Conservation (phyloP, 1,140 invertebrate species). For the Leptinotarsa lineolata region DNA sequence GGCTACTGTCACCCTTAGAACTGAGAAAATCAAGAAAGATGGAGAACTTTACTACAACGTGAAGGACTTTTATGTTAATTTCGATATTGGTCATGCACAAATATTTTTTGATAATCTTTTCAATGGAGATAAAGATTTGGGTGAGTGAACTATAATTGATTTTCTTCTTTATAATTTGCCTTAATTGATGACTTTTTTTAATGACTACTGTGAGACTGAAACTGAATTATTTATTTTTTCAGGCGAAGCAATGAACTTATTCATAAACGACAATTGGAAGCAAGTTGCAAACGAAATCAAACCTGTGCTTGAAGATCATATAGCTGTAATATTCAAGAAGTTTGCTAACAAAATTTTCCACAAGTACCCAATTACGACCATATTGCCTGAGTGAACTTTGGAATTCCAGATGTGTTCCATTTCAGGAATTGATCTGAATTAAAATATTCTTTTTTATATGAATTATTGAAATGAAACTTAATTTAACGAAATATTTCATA, state of each 20-base stretch:
- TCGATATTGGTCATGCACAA: conserved; percentile 63
- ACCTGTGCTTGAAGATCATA: conserved; percentile 61
- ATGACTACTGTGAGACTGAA: neutral
- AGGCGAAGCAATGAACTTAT: conserved; percentile 65
- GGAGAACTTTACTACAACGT: conserved; percentile 62
- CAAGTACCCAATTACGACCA: conserved; percentile 51
- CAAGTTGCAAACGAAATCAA: conserved; percentile 64
- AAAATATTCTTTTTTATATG: too few species aligned
- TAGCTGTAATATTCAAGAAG: conserved; percentile 61
- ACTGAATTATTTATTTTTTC: conserved; percentile 36
- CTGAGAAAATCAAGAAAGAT: conserved; percentile 60
- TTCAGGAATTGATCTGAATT: too few species aligned
- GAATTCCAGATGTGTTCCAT: neutral
- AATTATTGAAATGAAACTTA: too few species aligned
- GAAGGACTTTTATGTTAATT: conserved; percentile 65
- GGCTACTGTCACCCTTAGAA: conserved; percentile 61
- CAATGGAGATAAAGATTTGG: conserved; percentile 68
- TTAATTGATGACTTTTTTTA: too few species aligned
- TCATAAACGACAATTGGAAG: conserved; percentile 68
- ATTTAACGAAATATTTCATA: too few species aligned
- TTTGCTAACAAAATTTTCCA: conserved; percentile 62
- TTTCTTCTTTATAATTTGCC: too few species aligned
- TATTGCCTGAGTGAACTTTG: conserved; percentile 47
- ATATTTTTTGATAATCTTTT: conserved; percentile 72
- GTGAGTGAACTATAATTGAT: conserved; percentile 46